Evolutionary conservation across 2,797 vertebrate genomes (phyloP), one percentile per base, ranked within the genome.

Genomic region (Uromys caudimaculatus): DNA sequence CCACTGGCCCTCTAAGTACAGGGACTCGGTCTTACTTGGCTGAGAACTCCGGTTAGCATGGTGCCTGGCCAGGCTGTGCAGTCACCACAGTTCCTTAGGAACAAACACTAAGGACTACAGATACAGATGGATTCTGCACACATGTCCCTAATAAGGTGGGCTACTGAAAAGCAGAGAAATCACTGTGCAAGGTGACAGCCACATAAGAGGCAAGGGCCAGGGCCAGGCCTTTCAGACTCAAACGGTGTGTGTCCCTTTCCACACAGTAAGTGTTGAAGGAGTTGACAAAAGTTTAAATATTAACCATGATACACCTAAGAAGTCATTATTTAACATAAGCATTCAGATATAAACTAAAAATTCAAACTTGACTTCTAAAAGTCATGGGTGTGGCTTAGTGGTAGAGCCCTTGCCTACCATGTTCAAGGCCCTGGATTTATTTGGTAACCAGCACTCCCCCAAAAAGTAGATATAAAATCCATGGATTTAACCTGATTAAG

Each of bases 311-410:
- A 11, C 54, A 76, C 13, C 35, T 78, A 35, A 56, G 78, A 95
- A 85, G 17, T 76, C 29, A 83, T 78, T 91, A 97, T 56, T 69
- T 67, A 56, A 73, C 11, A 13, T 56, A 87, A 87, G 16, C 64
- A 91, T 75, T 67, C 67, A 29, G 52, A 82, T 54, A 94, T 56
- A 64, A 97, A 83, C 69, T 83, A 96, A 94, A 90, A 94, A 81
- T 89, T 92, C 92, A 97, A 71, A 92, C 44, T 29, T 78, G 78
- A 89, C 89, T 92, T 95, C 77, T 84, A 96, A 95, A 94, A 91
- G 67, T 84, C 83, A 73, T 3, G 3, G 23, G 54, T 35, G 16
- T 60, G 47, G 44, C 8, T 89, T 47, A 47, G 21, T 14, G 4
- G 69, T 13, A 29, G 29, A 60, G 38, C 29, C 69, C 38, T 73